Base-by-base conservation (phyloP, 2,113 vertebrate species). In the Salminus brasiliensis region DNA sequence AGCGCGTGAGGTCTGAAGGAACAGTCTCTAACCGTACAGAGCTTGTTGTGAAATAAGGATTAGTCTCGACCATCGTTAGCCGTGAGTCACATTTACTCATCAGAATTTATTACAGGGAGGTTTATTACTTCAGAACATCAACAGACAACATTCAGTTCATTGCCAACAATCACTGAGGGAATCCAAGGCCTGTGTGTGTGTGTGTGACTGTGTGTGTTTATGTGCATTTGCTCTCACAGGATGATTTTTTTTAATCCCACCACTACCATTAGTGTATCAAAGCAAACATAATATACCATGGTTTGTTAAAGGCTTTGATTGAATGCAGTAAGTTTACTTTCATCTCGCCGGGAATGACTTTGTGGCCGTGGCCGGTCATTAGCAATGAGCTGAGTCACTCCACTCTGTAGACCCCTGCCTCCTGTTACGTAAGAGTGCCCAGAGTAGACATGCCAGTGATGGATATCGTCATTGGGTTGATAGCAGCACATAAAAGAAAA, bases 211-310 rank as follows among this genome's bases (percentile, higher is more conserved):
- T 60, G 49, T 65, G 30, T 65, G 43, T 57, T 7, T 62, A 4
- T 57, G 36, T 3, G 41, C 29, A 76, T 29, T 69, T 69, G 53
- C 60, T 67, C 63, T 68, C 74, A 41, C 36, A n/a, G 25, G 47
- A 52, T 39, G 11, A 21, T 39, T 49, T 63, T 49, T 79, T 72
- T 63, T 27, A 34, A 45, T 52, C 68, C 53, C n/a, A 23, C 43
- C n/a, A 60, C 68, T 25, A 13, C 25, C 67, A 63, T 79, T 72
- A 72, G 76, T 39, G 43, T 52, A 72, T 79, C 76, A 79, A 72
- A 52, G 68, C 67, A 15, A 25, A 23, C 8, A 55, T 30, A 29
- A 72, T 63, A 72, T 47, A 65, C 36, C n/a, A 25, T 8, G 1
- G 52, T 55, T 55, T 55, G 52, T 25, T 55, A 23, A 25, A 55